phyloP scores from a whole-genome alignment of 1,140 invertebrate species.

The Rhopalosiphum padi region DNA sequence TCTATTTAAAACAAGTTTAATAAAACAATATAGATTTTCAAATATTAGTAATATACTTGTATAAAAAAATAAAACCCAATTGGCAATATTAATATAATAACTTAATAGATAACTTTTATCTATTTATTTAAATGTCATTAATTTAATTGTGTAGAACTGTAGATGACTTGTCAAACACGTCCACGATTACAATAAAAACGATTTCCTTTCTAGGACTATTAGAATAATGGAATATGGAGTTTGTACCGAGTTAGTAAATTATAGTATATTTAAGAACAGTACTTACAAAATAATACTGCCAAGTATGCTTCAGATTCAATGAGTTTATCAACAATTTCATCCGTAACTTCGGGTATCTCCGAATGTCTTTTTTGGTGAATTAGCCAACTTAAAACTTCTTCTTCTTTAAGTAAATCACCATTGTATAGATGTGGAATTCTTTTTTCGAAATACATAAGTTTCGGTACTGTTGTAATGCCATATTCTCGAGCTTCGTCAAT shows the following conservation, averaged over 20 bases:
- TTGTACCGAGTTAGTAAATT: not conserved
- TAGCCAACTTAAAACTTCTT: slow-evolving; percentile 87
- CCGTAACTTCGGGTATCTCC: slow-evolving; percentile 90
- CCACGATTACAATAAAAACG: not conserved
- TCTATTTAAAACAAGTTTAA: slow-evolving; percentile 67
- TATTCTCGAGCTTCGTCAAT: slow-evolving; percentile 88
- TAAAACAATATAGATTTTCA: not conserved
- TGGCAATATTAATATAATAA: not conserved
- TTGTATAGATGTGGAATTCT: slow-evolving; percentile 88
- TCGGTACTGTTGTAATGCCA: slow-evolving; percentile 81
- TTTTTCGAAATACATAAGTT: slow-evolving; percentile 86
- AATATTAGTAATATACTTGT: not conserved
- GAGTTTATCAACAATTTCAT: slow-evolving; percentile 93
- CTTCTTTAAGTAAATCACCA: slow-evolving; percentile 90
- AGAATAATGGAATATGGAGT: not conserved
- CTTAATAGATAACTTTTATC: not conserved
- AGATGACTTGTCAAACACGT: not conserved
- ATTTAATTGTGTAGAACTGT: too few relatives aligned
- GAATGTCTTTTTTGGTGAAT: slow-evolving; percentile 87
- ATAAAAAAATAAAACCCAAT: not conserved
- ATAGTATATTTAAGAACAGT: slow-evolving; percentile 10
- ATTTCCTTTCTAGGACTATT: not conserved
- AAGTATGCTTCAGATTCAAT: slow-evolving; percentile 80
- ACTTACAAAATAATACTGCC: slow-evolving; percentile 87
- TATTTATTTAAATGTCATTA: not conserved